Percentiles rank a stretch among this genome's conserved stretches.
Conservation (phyloP, 53 echinoderm and acorn worm genomes). For the Luidia sarsii region DNA sequence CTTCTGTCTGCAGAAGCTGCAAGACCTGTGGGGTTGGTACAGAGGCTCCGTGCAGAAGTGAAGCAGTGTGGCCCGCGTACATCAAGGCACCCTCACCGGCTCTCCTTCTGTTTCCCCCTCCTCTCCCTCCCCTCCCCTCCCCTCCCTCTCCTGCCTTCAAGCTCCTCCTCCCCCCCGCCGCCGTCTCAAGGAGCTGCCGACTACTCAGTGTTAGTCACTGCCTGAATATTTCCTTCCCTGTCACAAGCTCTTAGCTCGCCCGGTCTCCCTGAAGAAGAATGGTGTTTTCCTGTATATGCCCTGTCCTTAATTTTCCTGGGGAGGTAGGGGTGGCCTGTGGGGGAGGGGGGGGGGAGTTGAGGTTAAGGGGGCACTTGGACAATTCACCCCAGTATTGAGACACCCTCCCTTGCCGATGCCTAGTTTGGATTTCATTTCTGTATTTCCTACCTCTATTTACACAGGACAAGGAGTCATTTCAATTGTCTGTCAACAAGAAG, state of each 20-base stretch:
- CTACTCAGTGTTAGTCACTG: slow-evolving; percentile 19
- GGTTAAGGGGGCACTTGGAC: no score
- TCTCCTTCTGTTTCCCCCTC: background rate
- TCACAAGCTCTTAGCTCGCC: background rate
- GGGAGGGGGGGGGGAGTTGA: no score
- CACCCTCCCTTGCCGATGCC: no score
- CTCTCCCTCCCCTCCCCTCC: slow-evolving; percentile 10
- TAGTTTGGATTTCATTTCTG: no score
- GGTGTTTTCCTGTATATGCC: background rate
- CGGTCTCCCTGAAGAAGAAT: background rate
- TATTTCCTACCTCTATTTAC: no score
- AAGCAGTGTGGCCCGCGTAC: slow-evolving; percentile 9
- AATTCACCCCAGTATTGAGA: no score
- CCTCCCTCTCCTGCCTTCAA: background rate
- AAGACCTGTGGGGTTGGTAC: slow-evolving; percentile 63
- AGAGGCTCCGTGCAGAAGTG: slow-evolving; percentile 53
- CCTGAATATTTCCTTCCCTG: slow-evolving; percentile 2
- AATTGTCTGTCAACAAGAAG: no score
- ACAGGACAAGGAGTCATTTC: no score
- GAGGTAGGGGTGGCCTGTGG: no score
- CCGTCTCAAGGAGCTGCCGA: background rate
- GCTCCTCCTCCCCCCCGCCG: background rate
- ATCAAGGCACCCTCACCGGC: background rate
- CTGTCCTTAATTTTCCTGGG: no score
- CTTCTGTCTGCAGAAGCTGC: slow-evolving; percentile 42